These are phyloP conservation scores for Lasiurus borealis DNA, from an alignment of 2,113 vertebrate genomes.

Conservation along the genomic window DNA sequence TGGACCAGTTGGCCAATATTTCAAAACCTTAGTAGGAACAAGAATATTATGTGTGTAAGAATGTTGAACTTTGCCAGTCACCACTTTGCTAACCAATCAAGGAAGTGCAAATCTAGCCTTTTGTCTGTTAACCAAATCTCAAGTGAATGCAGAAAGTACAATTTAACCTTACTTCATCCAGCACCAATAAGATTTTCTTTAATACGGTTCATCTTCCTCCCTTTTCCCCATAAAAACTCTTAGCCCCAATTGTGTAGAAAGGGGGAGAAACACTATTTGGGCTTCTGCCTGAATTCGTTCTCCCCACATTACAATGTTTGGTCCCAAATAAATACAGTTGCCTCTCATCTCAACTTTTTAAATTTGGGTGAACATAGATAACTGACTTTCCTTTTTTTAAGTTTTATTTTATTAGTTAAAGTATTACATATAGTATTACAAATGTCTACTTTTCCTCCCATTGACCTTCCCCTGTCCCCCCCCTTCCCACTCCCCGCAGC, in stretches of 20 bases:
- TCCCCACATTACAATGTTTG: neutral
- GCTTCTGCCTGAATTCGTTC: neutral
- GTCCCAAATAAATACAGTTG: neutral
- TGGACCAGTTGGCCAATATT: neutral
- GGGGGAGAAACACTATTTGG: neutral
- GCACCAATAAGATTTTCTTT: neutral
- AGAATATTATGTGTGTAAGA: neutral
- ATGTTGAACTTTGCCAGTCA: neutral
- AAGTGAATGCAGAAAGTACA: neutral
- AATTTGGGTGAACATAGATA: neutral
- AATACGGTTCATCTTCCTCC: no score
- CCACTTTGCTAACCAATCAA: neutral
- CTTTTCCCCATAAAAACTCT: neutral
- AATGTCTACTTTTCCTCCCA: no score
- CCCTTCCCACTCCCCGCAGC: no score
- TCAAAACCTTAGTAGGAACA: neutral
- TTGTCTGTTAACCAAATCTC: neutral
- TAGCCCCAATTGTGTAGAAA: neutral
- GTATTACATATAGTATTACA: no score
- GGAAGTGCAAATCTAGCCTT: neutral
- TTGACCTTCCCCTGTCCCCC: no score
- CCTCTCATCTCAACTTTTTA: neutral
- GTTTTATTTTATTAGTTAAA: no score
- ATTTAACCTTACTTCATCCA: neutral
- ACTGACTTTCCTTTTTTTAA: neutral